Evolutionary conservation across 2,113 vertebrate genomes (phyloP).

Genomic region (Lepus timidus): DNA sequence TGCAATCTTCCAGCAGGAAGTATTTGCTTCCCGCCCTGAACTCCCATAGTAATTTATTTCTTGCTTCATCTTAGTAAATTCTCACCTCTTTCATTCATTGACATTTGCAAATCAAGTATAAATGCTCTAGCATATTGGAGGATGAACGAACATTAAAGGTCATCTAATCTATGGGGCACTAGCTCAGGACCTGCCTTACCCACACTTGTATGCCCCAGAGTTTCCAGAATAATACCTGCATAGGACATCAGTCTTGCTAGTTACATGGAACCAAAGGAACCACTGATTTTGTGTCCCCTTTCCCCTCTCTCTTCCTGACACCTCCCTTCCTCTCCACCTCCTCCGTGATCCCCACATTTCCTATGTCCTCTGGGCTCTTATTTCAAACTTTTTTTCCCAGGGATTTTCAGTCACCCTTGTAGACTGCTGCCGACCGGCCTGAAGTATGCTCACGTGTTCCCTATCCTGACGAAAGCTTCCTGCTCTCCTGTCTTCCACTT

Average conservation of each 20-base stretch:
- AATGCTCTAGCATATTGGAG: constrained; percentile 34
- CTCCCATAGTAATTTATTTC: not conserved
- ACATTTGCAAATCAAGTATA: constrained; percentile 49
- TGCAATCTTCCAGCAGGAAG: not conserved
- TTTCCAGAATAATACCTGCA: not conserved
- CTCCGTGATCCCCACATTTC: not conserved
- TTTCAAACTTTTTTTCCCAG: not conserved
- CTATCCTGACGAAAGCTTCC: not conserved
- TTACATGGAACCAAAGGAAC: not conserved
- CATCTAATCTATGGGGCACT: not conserved
- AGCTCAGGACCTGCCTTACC: not conserved
- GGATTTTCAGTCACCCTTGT: not conserved
- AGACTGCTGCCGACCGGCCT: constrained; percentile 9
- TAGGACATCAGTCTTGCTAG: not conserved
- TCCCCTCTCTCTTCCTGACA: not conserved
- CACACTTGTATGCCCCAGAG: not conserved
- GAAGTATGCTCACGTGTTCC: not conserved
- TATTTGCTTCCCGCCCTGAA: not conserved
- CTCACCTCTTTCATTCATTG: constrained; percentile 23
- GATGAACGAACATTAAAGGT: not conserved
- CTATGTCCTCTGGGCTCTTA: not conserved
- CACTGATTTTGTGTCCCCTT: not conserved
- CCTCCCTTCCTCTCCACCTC: not conserved
- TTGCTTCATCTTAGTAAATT: constrained; percentile 55
- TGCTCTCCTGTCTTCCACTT: not conserved